phyloP scores from a whole-genome alignment of 2,888 invertebrate genomes.

The Pseudolycoriella hygida region DNA sequence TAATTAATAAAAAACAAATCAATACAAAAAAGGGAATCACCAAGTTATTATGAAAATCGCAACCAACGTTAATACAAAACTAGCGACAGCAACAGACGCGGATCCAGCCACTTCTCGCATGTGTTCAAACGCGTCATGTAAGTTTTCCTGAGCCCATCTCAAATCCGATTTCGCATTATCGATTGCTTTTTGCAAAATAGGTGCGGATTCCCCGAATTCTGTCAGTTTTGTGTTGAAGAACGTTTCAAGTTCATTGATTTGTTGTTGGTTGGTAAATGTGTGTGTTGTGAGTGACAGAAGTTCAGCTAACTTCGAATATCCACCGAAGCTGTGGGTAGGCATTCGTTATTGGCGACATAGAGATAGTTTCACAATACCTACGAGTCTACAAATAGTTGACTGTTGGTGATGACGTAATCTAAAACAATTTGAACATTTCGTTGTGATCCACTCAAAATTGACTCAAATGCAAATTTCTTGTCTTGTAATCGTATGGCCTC shows the following conservation, averaged over 20 bases:
- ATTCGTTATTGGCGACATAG: too few species aligned
- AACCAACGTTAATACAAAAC: too few species aligned
- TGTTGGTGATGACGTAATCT: slow-evolving; percentile 10
- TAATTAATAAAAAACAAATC: too few species aligned
- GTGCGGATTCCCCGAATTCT: slow-evolving; percentile 16
- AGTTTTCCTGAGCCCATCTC: slow-evolving; percentile 17
- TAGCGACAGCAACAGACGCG: too few species aligned
- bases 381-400: slow-evolving; percentile 14
- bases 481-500: slow-evolving; percentile 24
- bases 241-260: slow-evolving; percentile 14
- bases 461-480: slow-evolving; percentile 16
- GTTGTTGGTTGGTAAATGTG: slow-evolving; percentile 20
- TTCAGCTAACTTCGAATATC: slow-evolving; percentile 12
- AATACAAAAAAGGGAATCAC: too few species aligned
- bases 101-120: too few species aligned
- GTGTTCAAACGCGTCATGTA: too few species aligned
- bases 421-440: slow-evolving; percentile 22
- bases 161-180: slow-evolving; percentile 20
- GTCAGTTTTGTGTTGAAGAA: slow-evolving; percentile 16
- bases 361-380: slow-evolving; percentile 14
- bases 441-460: slow-evolving; percentile 33
- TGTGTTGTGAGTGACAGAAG: slow-evolving; percentile 21
- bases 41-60: too few species aligned
- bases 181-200: slow-evolving; percentile 17
- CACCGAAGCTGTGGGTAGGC: background rate